Base-by-base conservation (phyloP, 2,113 vertebrate species). In the Platycercus adscitus region DNA sequence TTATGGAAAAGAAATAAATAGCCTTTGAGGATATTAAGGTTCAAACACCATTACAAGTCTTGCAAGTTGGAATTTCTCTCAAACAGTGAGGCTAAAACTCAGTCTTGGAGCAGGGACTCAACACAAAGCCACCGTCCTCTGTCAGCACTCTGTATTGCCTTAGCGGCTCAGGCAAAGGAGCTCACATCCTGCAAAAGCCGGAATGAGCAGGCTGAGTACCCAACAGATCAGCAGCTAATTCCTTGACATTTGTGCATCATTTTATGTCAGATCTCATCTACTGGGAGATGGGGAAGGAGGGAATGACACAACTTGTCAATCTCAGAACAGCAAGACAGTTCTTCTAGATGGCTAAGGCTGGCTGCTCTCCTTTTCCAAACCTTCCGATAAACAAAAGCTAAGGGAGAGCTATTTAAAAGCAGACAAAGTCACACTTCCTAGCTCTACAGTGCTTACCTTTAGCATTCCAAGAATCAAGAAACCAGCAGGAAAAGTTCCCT, bases 141-240 rank as follows among this genome's bases (percentile, higher is more conserved):
- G 21, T 17, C 69, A 66, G 50, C 46, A 61, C 23, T 41, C n/a
- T 33, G 44, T 7, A 10, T 28, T 69, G 63, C 52, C 39, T 80
- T 60, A 52, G 13, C 0, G 0, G 29, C 3, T 10, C 37, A n/a
- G 44, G 68, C 20, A 70, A 68, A 85, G 56, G 43, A 87, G 65
- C 13, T 35, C 41, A 16, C 25, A 39, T 4, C 55, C 70, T 46
- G 76, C 69, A 31, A 43, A 49, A 72, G 46, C 43, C 35, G 23
- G 50, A 73, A 80, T 18, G 41, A 86, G 46, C 56, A 55, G n/a
- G 29, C 68, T 63, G 65, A 89, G 65, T 47, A 64, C 13, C n/a
- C n/a, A 28, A 12, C 0, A 1, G 55, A 60, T 39, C 47, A 39
- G 55, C 3, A 0, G 17, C 35, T 47, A 83, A 14, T 8, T 88